phyloP scores from a whole-genome alignment of 2,797 vertebrate species.

The Masticophis lateralis region DNA sequence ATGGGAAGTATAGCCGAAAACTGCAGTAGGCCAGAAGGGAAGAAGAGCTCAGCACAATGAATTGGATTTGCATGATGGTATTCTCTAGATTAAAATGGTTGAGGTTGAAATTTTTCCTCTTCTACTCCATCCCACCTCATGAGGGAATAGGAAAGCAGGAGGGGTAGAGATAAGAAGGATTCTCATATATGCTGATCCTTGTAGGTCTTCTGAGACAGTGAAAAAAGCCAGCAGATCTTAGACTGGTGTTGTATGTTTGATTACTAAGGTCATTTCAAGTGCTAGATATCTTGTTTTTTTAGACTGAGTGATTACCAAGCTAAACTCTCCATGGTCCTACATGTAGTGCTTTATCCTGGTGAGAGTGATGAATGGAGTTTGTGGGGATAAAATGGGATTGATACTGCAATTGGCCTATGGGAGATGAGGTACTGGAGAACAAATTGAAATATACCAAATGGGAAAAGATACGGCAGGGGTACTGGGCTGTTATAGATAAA shows the following conservation, averaged over 20 bases:
- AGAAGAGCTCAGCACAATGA: background rate
- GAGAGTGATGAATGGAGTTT: background rate
- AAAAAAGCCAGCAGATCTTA: background rate
- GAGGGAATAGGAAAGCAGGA: background rate
- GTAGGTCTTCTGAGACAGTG: background rate
- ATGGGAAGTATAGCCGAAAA: background rate
- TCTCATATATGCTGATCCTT: background rate
- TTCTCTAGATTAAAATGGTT: background rate
- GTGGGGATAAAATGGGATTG: background rate
- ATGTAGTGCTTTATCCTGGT: background rate
- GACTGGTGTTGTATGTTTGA: background rate
- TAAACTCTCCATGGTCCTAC: background rate
- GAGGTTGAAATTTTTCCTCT: background rate
- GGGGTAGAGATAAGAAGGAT: background rate
- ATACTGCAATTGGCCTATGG: background rate
- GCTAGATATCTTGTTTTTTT: background rate
- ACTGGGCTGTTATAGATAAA: background rate
- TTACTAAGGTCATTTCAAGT: background rate
- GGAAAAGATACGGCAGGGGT: background rate
- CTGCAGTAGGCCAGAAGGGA: background rate
- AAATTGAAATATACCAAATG: background rate
- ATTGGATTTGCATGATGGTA: background rate
- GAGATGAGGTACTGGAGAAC: background rate
- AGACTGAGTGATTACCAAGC: background rate
- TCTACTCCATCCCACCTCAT: background rate